Evolutionary conservation across 2,888 invertebrate genomes (phyloP).

Genomic region (Spatulosminthurus flaviceps): DNA sequence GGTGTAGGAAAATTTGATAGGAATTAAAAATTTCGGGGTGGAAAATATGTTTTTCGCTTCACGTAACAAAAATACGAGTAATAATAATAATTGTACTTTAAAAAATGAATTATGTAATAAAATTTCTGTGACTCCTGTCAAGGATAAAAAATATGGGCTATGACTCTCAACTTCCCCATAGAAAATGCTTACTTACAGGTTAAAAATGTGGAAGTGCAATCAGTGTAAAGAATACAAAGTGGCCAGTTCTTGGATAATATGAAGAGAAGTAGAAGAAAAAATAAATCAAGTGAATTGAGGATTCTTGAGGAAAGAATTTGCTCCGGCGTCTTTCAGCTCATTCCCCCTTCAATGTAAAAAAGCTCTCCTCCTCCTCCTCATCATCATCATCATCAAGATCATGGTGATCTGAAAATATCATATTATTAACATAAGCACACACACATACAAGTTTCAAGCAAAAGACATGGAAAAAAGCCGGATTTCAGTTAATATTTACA

Average conservation of each 20-base stretch:
- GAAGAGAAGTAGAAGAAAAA: neutral
- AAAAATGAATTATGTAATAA: too few species aligned
- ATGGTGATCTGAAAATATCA: slow-evolving; percentile 12
- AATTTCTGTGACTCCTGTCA: too few species aligned
- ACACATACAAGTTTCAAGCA: too few species aligned
- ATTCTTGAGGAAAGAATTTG: too few species aligned
- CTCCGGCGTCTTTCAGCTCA: slow-evolving; percentile 11
- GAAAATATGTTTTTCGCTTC: too few species aligned
- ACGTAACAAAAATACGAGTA: too few species aligned
- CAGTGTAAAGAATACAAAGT: neutral
- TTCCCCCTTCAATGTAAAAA: neutral
- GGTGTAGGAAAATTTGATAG: too few species aligned
- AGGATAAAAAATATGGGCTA: too few species aligned
- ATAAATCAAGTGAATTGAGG: neutral
- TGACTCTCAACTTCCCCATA: neutral
- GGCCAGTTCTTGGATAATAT: neutral
- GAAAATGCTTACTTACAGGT: neutral
- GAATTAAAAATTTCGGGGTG: too few species aligned
- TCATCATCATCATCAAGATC: too few species aligned
- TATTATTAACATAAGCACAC: neutral
- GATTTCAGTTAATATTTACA: slow-evolving; percentile 3
- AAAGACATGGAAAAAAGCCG: neutral
- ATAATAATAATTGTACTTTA: too few species aligned
- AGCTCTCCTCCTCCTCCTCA: slow-evolving; percentile 1
- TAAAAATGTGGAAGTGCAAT: neutral